Evolutionary conservation across 2,797 vertebrate genomes (phyloP).

Genomic region (Pseudochirops cupreus): DNA sequence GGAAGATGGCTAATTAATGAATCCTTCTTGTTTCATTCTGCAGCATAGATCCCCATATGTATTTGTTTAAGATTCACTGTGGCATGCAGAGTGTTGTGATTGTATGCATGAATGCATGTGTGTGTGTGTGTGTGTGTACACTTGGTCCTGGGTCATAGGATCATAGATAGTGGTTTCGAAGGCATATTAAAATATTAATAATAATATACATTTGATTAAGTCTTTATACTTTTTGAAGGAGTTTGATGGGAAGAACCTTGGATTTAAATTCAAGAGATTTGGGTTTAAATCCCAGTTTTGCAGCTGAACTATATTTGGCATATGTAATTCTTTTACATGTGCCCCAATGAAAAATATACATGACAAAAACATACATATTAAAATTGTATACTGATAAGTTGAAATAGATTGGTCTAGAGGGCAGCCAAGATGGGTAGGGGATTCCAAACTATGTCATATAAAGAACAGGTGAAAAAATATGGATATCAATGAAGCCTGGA

Average conservation of each 20-base stretch:
- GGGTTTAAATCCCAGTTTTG: not conserved
- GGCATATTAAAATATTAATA: not conserved
- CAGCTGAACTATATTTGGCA: not conserved
- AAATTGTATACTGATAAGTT: not conserved
- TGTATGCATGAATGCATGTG: not conserved
- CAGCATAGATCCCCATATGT: not conserved
- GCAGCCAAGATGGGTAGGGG: not conserved
- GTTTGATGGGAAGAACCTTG: not conserved
- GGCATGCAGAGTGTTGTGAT: not conserved
- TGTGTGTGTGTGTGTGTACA: not conserved
- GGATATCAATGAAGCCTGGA: not conserved
- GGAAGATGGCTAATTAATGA: not conserved
- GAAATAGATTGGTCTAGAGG: not conserved
- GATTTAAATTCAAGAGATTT: not conserved
- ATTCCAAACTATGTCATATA: not conserved
- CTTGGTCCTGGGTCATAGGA: not conserved
- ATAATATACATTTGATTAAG: not conserved
- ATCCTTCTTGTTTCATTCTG: not conserved
- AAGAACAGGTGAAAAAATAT: not conserved
- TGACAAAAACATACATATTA: not conserved
- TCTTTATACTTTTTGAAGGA: not conserved
- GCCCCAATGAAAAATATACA: not conserved
- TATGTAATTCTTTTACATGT: not conserved
- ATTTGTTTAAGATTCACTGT: constrained; percentile 1
- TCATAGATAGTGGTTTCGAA: not conserved